phyloP scores from a whole-genome alignment of 1,140 invertebrate species.

The Archivesica marissinica region DNA sequence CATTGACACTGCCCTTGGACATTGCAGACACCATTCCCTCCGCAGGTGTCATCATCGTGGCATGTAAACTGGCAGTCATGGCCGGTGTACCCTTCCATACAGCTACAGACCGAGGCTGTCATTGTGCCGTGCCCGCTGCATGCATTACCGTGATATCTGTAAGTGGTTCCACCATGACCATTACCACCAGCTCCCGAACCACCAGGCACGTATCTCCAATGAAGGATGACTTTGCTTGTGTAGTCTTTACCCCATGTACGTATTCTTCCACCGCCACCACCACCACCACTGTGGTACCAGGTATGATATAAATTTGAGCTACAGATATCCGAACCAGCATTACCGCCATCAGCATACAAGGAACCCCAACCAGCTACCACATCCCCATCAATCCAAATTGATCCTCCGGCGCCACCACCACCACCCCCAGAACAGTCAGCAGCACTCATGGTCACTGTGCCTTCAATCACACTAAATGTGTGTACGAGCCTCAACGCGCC shows the following conservation, averaged over 20 bases:
- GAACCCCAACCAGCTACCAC: slow-evolving; percentile 74
- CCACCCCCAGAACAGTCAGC: slow-evolving; percentile 55
- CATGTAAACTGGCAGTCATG: slow-evolving; percentile 73
- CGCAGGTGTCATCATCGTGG: slow-evolving; percentile 59
- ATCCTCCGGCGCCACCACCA: slow-evolving; percentile 76
- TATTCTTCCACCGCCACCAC: slow-evolving; percentile 73
- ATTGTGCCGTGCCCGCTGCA: slow-evolving; percentile 71
- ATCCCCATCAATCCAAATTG: slow-evolving; percentile 73
- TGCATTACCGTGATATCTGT: slow-evolving; percentile 41
- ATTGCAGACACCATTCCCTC: slow-evolving; percentile 70
- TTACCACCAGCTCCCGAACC: slow-evolving; percentile 36
- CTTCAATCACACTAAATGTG: slow-evolving; percentile 66
- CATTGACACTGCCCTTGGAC: slow-evolving; percentile 70
- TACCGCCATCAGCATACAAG: slow-evolving; percentile 69
- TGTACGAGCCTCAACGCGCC: slow-evolving; percentile 59
- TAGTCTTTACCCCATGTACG: slow-evolving; percentile 65
- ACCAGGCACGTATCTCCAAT: slow-evolving; percentile 55
- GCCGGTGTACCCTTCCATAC: slow-evolving; percentile 68
- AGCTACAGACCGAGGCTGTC: slow-evolving; percentile 63
- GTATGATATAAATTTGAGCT: slow-evolving; percentile 30
- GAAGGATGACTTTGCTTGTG: slow-evolving; percentile 67
- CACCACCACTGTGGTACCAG: slow-evolving; percentile 56
- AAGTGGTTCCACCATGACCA: slow-evolving; percentile 54
- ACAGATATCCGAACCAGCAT: slow-evolving; percentile 44
- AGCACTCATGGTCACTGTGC: slow-evolving; percentile 65